Base-by-base conservation (phyloP, 2,888 invertebrate species). In the Caenorhabditis sp. region DNA sequence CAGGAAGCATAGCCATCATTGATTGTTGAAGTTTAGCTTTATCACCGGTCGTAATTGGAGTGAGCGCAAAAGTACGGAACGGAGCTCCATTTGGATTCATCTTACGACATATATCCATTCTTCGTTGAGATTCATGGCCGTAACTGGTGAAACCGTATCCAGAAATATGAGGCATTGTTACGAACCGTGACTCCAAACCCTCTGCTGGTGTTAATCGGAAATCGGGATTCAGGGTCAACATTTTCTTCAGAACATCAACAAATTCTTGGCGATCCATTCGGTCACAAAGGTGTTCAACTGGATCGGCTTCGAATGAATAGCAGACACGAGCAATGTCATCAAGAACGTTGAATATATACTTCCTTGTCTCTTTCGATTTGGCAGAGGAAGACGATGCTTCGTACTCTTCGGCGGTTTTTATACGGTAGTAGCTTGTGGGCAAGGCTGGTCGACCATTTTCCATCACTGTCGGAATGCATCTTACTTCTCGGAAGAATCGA, bases 291-390 rank as follows among this genome's bases (percentile, higher is more conserved):
- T 98, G 93, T 92, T 99, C 98, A 82, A 97, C 96, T 28, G 97
- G 97, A 93, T 98, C 98, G 89, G 82, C 74, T 50, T 85, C 83
- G 28, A 74, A 71, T 13, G 44, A 60, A 35, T 77, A 77, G 37
- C 84, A 80, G 85, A 93, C 93, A 89, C 92, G 92, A 56, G 92
- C 92, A 92, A 99, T 98, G 92, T 99, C 99, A 92, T 99, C 99
- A 88, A 99, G 94, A 93, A 97, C 97, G 93, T 98, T 98, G 93
- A 99, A 99, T 90, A 99, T 98, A 93, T 99, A 99, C 93, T 99
- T 99, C 91, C 99, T 94, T 4, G 98, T 98, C 94, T 99, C 99
- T 94, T 99, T 99, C 86, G 98, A 97, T 93, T 98, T 98, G 90
- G 97, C 97, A 15, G 67, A 50, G 85, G 96, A 96, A 60, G 97